Base-by-base conservation (phyloP, 1,140 invertebrate genomes). In the Tetramorium alpestre region DNA sequence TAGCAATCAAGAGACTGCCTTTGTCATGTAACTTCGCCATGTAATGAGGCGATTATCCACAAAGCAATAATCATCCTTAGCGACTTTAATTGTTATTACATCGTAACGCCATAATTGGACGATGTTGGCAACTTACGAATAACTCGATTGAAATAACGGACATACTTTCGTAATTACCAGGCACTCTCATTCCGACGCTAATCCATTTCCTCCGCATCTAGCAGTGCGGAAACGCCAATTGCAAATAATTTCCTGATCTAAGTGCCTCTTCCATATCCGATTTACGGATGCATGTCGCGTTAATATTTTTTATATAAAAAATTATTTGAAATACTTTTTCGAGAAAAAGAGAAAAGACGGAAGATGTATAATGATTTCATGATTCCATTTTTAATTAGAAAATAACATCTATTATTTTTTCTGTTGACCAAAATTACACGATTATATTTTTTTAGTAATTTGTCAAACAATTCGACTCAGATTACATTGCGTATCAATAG, bases 211-310 rank as follows among this genome's bases (percentile, higher is more conserved):
- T 85, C 25, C 16, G 10, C 7, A 67, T 25, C 44, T 60, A 8
- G 44, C 22, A 41, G n/a, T 18, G 28, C 56, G 82, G 69, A 88
- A 88, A 81, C 22, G 18, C 44, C 72, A 49, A 22, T 54, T 64
- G 69, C 60, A 86, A 86, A 88, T 88, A 87, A 88, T 86, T 86
- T 86, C 87, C 76, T 78, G 76, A 58, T 60, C 64, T 49, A 81
- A 86, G 22, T 25, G 41, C 3, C 56, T 38, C 11, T 25, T 49
- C 25, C 47, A 18, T 22, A 4, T 47, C n/a, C 10, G 13, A 60
- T 73, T 82, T 86, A 67, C 60, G 38, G 18, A 73, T 51, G 41
- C 7, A 51, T 13, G 51, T 78, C 13, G 58, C 8, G n/a, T 58
- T 38, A 16, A 64, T 76, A 47, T 51, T 54, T 72, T 82, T 47